Conservation (phyloP, 2,888 invertebrate species). For the Drosophila nigritarsus region DNA sequence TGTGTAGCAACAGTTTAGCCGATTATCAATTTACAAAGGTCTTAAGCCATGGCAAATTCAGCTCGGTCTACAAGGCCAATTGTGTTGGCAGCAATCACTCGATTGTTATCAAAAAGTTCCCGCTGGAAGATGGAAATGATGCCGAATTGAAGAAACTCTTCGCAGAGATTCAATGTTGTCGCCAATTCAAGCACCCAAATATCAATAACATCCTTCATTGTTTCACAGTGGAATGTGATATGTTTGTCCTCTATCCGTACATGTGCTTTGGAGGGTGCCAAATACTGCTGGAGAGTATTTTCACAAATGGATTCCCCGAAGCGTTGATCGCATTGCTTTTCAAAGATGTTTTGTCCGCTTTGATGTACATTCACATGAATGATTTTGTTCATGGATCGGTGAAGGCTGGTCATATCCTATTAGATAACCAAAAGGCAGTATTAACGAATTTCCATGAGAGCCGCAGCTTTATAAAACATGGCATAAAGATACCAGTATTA, state of each 20-base stretch:
- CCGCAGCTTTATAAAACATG: conserved; percentile 90
- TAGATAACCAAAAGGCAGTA: conserved; percentile 89
- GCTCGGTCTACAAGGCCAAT: conserved; percentile 89
- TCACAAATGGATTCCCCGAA: conserved; percentile 91
- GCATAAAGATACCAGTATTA: conserved; percentile 89
- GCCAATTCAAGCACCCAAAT: conserved; percentile 92
- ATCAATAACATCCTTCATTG: conserved; percentile 91
- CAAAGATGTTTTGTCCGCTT: conserved; percentile 90
- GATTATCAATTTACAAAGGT: conserved; percentile 90
- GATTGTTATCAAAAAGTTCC: conserved; percentile 91
- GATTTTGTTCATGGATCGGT: conserved; percentile 94
- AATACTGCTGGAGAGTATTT: conserved; percentile 91
- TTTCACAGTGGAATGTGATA: conserved; percentile 91
- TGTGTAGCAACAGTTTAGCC: conserved; percentile 87
- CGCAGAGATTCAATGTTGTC: conserved; percentile 92
- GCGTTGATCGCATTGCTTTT: conserved; percentile 92
- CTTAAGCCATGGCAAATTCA: conserved; percentile 88
- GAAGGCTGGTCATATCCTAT: conserved; percentile 92
- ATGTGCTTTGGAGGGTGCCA: conserved; percentile 94
- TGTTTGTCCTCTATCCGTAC: conserved; percentile 92
- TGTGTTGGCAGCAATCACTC: conserved; percentile 89
- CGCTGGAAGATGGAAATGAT: conserved; percentile 89
- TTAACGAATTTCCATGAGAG: conserved; percentile 93
- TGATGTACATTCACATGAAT: conserved; percentile 93
- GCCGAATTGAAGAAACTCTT: conserved; percentile 87